Base-by-base conservation (phyloP, 2,113 vertebrate genomes). In the Aepyceros melampus region DNA sequence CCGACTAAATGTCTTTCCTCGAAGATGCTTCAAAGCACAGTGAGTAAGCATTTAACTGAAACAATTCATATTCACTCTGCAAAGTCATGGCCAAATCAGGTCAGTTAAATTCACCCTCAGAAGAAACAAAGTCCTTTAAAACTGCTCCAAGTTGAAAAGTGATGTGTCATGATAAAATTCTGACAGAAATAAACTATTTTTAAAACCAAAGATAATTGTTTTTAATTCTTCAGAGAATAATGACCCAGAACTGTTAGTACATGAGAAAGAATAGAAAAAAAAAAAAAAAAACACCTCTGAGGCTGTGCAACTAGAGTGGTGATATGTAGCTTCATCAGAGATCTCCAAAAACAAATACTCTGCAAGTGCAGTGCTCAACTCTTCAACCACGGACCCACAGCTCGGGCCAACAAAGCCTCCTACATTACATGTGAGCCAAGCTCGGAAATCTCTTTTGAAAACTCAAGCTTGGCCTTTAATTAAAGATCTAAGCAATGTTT, bases 41-140 rank as follows among this genome's bases (percentile, higher is more conserved):
- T 83, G 85, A 97, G 19, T 49, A 97, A 83, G 71, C 93, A 97
- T 79, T 93, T 45, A 88, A 64, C 27, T 87, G 58, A 93, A 89
- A 93, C 94, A 53, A 98, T 98, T 98, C 94, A 97, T 97, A 98
- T 98, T 97, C 97, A 96, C 78, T 82, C 51, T 87, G 67, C 78
- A 97, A 98, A 97, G 93, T 81, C 79, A 95, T 62, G 53, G 79
- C 31, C 91, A 93, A 98, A 98, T 94, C 56, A 51, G 98, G 98
- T 97, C 97, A 97, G 86, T 95, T 96, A 95, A 95, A 97, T 92
- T 95, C 83, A 97, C 60, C 45, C 83, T 94, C 64, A 89, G 93
- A 97, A 98, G 56, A 89, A 97, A 96, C 43, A 53, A 97, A 96
- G 91, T 97, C 93, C 98, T 92, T 97, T 93, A 96, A 95, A 97